Evolutionary conservation across 2,113 vertebrate genomes (phyloP).

Genomic region (zebrafish (Danio rerio)): DNA sequence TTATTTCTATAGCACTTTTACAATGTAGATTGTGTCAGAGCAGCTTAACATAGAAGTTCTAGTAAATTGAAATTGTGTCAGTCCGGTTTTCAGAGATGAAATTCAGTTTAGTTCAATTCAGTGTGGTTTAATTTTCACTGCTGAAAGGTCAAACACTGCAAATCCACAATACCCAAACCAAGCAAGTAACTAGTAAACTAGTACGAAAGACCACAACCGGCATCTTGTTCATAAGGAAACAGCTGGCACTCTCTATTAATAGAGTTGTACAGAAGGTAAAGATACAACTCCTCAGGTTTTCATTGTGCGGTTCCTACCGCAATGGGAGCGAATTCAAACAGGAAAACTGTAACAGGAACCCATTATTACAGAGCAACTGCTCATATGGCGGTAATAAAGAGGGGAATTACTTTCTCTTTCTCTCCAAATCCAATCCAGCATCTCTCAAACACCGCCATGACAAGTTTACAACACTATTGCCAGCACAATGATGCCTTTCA

Average conservation of each 20-base stretch:
- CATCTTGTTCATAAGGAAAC: constrained; percentile 26
- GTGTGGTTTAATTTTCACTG: too few species aligned
- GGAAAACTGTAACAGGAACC: constrained; percentile 67
- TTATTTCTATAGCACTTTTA: too few species aligned
- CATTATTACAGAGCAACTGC: constrained; percentile 65
- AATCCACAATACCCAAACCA: neutral
- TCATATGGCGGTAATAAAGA: constrained; percentile 74
- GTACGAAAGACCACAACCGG: neutral
- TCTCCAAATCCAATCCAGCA: constrained; percentile 57
- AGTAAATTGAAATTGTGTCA: too few species aligned
- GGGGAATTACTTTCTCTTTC: constrained; percentile 63
- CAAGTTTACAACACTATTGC: constrained; percentile 66
- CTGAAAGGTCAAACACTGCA: too few species aligned
- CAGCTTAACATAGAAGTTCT: too few species aligned
- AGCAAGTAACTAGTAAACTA: neutral
- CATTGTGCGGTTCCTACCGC: constrained; percentile 42
- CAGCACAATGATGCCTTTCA: constrained; percentile 66
- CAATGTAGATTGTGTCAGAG: too few species aligned
- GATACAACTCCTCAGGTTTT: constrained; percentile 30
- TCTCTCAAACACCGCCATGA: constrained; percentile 66
- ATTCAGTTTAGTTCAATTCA: too few species aligned
- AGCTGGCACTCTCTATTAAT: constrained; percentile 24
- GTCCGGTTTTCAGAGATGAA: too few species aligned
- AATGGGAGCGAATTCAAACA: constrained; percentile 61
- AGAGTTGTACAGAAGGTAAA: constrained; percentile 39